Evolutionary conservation across 2,888 invertebrate genomes (phyloP).

Genomic region (Pammene aurita): DNA sequence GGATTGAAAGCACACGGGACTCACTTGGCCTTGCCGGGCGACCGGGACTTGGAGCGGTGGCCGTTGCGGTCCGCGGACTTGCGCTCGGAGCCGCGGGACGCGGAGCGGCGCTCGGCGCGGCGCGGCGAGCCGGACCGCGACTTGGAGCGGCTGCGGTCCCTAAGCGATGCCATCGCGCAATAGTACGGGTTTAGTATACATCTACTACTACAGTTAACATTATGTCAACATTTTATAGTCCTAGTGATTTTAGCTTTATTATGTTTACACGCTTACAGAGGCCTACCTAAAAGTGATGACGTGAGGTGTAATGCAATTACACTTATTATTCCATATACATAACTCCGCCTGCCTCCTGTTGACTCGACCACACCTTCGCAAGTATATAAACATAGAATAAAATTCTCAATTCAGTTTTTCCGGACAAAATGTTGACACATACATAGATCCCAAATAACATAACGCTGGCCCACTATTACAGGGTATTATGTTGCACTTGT

Average conservation of each 20-base stretch:
- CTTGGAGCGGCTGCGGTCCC: slow-evolving; percentile 73
- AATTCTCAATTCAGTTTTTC: no score
- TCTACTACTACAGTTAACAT: slow-evolving; percentile 32
- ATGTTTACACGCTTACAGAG: no score
- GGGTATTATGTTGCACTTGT: no score
- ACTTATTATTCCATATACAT: no score
- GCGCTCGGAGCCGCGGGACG: slow-evolving; percentile 53
- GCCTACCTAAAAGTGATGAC: no score
- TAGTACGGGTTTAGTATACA: slow-evolving; percentile 22
- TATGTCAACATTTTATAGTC: slow-evolving; percentile 13
- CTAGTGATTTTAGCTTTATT: not conserved
- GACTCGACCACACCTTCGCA: no score
- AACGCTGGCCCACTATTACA: no score
- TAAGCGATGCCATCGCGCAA: slow-evolving; percentile 50
- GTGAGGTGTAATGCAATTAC: no score
- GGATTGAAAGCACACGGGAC: slow-evolving; percentile 67
- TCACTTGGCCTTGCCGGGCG: slow-evolving; percentile 74
- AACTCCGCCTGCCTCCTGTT: no score
- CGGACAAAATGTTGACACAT: slow-evolving; percentile 37
- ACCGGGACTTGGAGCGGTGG: slow-evolving; percentile 75
- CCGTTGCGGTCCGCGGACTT: slow-evolving; percentile 45
- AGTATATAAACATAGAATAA: no score
- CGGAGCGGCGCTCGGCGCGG: slow-evolving; percentile 59
- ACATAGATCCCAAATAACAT: slow-evolving; percentile 35
- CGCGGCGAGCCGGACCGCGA: slow-evolving; percentile 65